Base-by-base conservation (phyloP, 2,113 vertebrate genomes). In the Lontra canadensis region DNA sequence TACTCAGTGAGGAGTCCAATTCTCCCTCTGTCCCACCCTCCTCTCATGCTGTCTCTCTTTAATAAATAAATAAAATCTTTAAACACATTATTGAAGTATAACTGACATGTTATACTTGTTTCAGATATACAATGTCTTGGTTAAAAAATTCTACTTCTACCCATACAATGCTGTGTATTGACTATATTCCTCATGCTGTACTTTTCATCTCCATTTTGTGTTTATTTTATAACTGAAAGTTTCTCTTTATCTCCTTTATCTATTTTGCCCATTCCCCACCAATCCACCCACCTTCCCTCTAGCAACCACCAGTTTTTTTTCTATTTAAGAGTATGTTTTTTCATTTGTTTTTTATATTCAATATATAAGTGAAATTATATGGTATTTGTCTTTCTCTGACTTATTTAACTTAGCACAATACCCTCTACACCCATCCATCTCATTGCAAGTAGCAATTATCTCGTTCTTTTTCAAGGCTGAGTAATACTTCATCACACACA, bases 31-130 rank as follows among this genome's bases (percentile, higher is more conserved):
- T 6, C 31, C 13, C 29, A 52, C 5, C 14, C 29, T 31, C 13
- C 0, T 14, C 6, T 1, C 63, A 7, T 31, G 12, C 6, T 5
- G 6, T 6, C 13, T 65, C 13, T 65, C 29, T 34, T 31, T 31
- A 63, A 63, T 63, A 63, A 63, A 63, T 63, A 63, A 63, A 63
- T 63, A 65, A 65, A 34, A 31, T 65, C 2, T 65, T 65, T 65
- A 1, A 34, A 65, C 14, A 34, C 14, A 34, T 7, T 65, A 65
- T 44, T 74, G 39, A 74, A 44, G 23, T 44, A 74, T 74, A 74
- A 26, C 13, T 42, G 1, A 42, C 39, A 74, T 26, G 6, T 42
- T 42, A 74, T 74, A 74, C 25, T 74, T 42, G 71, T 26, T 74
- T 74, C 71, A 74, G 71, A 26, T 44, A 13, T 26, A 44, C 71